These are phyloP conservation scores for Aulostomus chinensis DNA, from an alignment of 2,797 vertebrate species.

Conservation along the genomic window DNA sequence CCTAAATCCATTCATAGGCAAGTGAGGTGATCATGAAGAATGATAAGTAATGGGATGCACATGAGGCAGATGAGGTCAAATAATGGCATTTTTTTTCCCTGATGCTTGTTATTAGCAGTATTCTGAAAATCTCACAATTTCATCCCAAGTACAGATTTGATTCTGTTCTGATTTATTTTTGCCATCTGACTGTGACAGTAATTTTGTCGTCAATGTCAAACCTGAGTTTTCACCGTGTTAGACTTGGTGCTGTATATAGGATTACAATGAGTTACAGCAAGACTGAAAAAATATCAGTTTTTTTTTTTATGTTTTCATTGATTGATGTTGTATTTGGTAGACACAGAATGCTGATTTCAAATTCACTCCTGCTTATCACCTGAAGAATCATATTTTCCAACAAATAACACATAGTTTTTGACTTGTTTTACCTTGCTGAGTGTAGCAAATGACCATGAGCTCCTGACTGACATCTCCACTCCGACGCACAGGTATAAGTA, in stretches of 20 bases:
- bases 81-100: no score
- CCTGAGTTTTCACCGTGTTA: no score
- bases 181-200: not conserved
- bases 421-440: constrained; percentile 87
- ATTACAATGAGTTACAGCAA: no score
- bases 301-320: not conserved
- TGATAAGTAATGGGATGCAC: not conserved
- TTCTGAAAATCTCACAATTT: no score
- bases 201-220: no score
- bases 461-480: constrained; percentile 91
- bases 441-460: constrained; percentile 93
- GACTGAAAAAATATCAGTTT: no score
- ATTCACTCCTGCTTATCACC: no score
- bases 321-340: no score
- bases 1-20: constrained; percentile 1
- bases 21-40: not conserved
- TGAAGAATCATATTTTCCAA: not conserved
- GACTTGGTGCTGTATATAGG: no score
- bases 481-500: constrained; percentile 89
- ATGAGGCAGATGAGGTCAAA: not conserved
- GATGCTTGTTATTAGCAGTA: no score
- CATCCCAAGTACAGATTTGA: not conserved
- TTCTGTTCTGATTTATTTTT: not conserved
- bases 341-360: no score
- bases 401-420: not conserved